phyloP scores from a whole-genome alignment of 1,140 invertebrate genomes.

The Chironomus striatipennis region DNA sequence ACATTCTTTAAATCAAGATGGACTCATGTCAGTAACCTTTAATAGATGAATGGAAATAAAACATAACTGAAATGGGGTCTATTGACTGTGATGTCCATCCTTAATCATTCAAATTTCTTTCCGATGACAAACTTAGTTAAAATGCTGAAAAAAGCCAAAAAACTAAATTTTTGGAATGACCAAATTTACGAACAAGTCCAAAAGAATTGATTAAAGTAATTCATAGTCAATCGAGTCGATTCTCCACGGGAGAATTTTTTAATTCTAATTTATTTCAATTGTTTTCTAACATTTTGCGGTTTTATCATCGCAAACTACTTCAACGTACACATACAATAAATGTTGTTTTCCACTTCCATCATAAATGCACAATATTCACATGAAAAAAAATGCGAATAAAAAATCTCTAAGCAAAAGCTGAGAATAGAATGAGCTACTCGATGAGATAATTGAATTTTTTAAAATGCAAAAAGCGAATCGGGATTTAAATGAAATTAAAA shows the following conservation, averaged over 20 bases:
- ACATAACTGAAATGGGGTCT: no score
- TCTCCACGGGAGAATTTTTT: no score
- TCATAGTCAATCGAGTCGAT: no score
- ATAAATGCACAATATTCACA: not conserved
- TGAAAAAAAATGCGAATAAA: not conserved
- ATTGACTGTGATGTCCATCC: no score
- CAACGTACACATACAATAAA: not conserved
- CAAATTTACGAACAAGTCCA: no score
- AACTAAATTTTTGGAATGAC: no score
- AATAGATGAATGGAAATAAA: no score
- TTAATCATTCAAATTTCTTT: no score
- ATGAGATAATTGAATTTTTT: not conserved
- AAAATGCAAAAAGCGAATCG: not conserved
- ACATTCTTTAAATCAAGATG: not conserved
- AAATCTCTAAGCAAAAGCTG: not conserved
- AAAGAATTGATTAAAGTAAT: no score
- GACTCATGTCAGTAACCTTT: not conserved
- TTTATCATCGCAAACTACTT: not conserved
- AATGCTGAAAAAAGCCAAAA: no score
- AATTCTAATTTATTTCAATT: not conserved
- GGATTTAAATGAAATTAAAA: not conserved
- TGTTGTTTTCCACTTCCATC: not conserved
- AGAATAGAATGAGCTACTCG: not conserved
- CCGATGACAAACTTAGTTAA: no score
- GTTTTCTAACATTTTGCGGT: not conserved